Evolutionary conservation across 2,888 invertebrate genomes (phyloP).

Genomic region (Rotaria socialis): DNA sequence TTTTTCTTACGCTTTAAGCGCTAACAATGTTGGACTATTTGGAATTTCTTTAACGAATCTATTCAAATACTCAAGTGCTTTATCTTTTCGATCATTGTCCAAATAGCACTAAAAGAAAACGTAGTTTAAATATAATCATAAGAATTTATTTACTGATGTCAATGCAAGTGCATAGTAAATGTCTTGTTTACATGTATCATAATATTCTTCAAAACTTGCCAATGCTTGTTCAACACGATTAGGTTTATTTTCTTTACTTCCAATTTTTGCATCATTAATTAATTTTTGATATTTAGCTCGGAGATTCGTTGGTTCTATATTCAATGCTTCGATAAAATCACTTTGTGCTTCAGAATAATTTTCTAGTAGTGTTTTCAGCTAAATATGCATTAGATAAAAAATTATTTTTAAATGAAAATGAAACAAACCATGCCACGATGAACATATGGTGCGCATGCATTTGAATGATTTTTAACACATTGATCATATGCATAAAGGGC

Average conservation of each 20-base stretch:
- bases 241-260: neutral
- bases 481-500: neutral
- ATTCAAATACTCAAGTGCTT: conserved; percentile 27
- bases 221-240: neutral
- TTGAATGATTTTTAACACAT: neutral
- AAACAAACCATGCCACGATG: conserved; percentile 23
- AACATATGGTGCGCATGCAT: neutral
- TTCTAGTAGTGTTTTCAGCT: neutral
- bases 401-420: neutral
- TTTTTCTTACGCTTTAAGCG: conserved; percentile 4
- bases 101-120: neutral
- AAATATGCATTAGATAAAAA: neutral
- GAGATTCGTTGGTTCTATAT: conserved; percentile 26
- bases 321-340: conserved; percentile 3
- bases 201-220: conserved; percentile 11
- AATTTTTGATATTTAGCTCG: conserved; percentile 31
- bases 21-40: conserved; percentile 35
- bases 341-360: neutral
- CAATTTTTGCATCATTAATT: conserved; percentile 25
- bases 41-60: conserved; percentile 28
- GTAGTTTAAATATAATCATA: no score
- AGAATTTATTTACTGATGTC: neutral
- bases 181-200: conserved; percentile 27
- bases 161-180: conserved; percentile 35
- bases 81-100: conserved; percentile 34